These are phyloP conservation scores for Ctenoplectra terminalis DNA, from an alignment of 1,140 invertebrate species.

Conservation along the genomic window DNA sequence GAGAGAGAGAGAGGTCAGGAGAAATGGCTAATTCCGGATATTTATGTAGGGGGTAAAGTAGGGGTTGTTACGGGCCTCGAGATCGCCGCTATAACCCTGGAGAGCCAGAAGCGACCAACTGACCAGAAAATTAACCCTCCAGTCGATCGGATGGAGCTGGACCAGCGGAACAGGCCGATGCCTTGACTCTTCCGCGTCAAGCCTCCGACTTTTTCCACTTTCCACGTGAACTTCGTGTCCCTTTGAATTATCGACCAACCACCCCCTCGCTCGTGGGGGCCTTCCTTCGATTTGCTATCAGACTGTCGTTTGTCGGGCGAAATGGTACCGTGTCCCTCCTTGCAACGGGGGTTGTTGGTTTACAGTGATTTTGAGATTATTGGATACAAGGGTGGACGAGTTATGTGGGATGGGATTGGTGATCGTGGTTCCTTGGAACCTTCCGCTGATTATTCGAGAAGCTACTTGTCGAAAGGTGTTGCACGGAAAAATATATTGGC, in stretches of 20 bases:
- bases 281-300: constrained; percentile 9
- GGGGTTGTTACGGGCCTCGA: constrained; percentile 81
- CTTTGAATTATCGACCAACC: constrained; percentile 31
- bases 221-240: constrained; percentile 20
- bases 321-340: not conserved
- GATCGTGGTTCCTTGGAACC: not conserved
- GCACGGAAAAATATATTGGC: too few species aligned
- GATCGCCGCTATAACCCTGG: constrained; percentile 81
- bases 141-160: constrained; percentile 79
- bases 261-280: not conserved
- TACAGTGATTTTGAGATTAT: not conserved
- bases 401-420: not conserved
- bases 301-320: not conserved
- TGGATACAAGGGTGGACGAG: not conserved
- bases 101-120: constrained; percentile 84
- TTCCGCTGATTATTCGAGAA: too few species aligned
- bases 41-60: constrained; percentile 83
- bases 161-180: constrained; percentile 69
- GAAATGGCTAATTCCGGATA: constrained; percentile 84
- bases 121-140: constrained; percentile 84
- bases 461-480: too few species aligned
- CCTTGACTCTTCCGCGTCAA: constrained; percentile 61
- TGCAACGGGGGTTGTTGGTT: not conserved
- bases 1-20: constrained; percentile 76
- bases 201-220: constrained; percentile 46